Evolutionary conservation across 2,888 invertebrate species (phyloP).

Genomic region (Scrobipalpa costella): DNA sequence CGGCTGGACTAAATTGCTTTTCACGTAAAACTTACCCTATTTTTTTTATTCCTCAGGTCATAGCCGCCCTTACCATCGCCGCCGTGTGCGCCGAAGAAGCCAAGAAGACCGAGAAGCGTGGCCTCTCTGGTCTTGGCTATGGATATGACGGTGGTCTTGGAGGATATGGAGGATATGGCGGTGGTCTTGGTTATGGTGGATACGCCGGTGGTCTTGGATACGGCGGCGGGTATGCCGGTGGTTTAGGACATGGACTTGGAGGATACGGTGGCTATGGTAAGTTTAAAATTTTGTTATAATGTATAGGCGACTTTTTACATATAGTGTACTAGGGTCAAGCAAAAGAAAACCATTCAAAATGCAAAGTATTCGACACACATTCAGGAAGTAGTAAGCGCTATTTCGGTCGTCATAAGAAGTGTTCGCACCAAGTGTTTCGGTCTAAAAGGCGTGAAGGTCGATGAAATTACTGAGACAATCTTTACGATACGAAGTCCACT

Average conservation of each 20-base stretch:
- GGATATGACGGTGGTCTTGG: conserved; percentile 54
- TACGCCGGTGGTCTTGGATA: conserved; percentile 35
- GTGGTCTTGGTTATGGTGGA: conserved; percentile 44
- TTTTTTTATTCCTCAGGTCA: conserved; percentile 47
- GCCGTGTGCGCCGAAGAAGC: conserved; percentile 70
- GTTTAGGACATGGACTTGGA: conserved; percentile 25
- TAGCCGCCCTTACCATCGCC: conserved; percentile 60
- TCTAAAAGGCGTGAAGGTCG: no score
- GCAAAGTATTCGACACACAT: no score
- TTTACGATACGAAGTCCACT: no score
- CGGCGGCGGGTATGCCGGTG: conserved; percentile 28
- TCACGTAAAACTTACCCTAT: no score
- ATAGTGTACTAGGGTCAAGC: no score
- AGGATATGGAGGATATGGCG: conserved; percentile 42
- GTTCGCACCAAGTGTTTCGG: no score
- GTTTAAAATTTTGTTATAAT: not conserved
- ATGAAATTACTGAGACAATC: no score
- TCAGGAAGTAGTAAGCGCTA: no score
- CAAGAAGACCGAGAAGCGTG: conserved; percentile 76
- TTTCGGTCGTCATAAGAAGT: no score
- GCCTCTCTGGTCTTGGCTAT: conserved; percentile 69
- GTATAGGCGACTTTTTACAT: no score
- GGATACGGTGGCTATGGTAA: conserved; percentile 39
- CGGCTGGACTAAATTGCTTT: no score
- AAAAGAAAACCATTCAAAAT: no score